Evolutionary conservation across 2,888 invertebrate species (phyloP), one percentile per base, ranked within the genome.

Genomic region (Euspilapteryx auroguttella): DNA sequence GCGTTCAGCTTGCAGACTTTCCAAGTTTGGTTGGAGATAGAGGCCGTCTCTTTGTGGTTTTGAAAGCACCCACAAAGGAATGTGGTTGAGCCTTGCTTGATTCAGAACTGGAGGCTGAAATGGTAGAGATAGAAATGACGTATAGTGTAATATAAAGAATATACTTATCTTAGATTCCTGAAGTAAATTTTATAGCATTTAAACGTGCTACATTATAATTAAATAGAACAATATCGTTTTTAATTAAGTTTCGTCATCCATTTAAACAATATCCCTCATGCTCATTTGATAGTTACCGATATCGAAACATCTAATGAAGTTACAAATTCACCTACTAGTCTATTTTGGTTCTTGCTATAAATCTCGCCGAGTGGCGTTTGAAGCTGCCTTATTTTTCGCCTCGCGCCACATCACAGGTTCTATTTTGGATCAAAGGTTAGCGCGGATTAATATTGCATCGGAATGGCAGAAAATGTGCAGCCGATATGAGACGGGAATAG

Each of bases 1-100:
- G 42, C 33, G 39, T 41, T 36, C 40, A 42, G 21, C 21, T 10
- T 12, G 11, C 4, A n/a, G 13, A 24, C 11, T 15, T 4, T 42
- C 48, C 52, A 45, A 42, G 45, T 53, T 58, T 45, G 45, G 50
- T 43, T 41, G 40, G 42, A 51, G 42, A 55, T 41, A 49, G 41
- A 37, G 35, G 39, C 47, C 43, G 45, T 41, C 43, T 43, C 38
- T 45, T 47, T 44, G 47, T 39, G 42, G 42, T 45, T 47, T 41
- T 47, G 36, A 39, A 35, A 37, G 41, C 35, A 42, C 32, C 37
- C 36, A 38, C 41, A 41, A 46, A 47, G 40, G 45, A 47, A 44
- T 45, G 41, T 30, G 24, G 29, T 13, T 23, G 23, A 20, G 10
- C 23, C n/a, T n/a, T n/a, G n/a, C 23, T 22, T 21, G 21, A 20